Base-by-base conservation (phyloP, 2,797 vertebrate genomes). In the Thunnus albacares region DNA sequence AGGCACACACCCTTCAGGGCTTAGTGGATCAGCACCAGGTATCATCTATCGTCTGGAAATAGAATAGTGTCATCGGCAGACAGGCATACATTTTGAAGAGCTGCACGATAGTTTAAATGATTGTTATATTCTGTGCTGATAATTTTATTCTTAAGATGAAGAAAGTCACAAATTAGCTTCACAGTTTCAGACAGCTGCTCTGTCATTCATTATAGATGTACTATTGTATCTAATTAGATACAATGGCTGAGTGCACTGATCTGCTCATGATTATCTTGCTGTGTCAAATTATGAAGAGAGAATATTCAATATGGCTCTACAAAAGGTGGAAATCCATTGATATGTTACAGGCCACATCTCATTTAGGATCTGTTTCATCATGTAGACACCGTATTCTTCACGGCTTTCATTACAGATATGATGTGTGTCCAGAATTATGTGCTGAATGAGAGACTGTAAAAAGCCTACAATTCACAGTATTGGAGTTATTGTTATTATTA, bases 1-100 rank as follows among this genome's bases (percentile, higher is more conserved):
- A 22, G 13, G 20, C 65, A 71, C 79, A 80, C 80, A 13, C 80
- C 79, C 64, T 53, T 5, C 4, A 28, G 33, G 58, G 61, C 35
- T 79, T 77, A 74, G 56, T 79, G 78, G 30, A 62, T 63, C 75
- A 56, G 26, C 6, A 6, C 6, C 28, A 47, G 41, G 76, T 83
- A 51, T 88, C 76, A 62, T 49, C 41, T 84, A 18, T 72, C 49
- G 3, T 65, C 67, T 75, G 57, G 45, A 67, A 35, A 45, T n/a
- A 71, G 7, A 45, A 24, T n/a, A 20, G 1, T 66, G 26, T 61
- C 52, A 59, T 55, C 49, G 24, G 57, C 15, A 71, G 35, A 62
- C 9, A 26, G 14, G 15, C 15, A 18, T 18, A 12, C 1, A 10
- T 5, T 33, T 17, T 47, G 12, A 15, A 43, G 17, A 56, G 20